Conservation (phyloP, 1,140 invertebrate genomes). For the Metaphire vulgaris region DNA sequence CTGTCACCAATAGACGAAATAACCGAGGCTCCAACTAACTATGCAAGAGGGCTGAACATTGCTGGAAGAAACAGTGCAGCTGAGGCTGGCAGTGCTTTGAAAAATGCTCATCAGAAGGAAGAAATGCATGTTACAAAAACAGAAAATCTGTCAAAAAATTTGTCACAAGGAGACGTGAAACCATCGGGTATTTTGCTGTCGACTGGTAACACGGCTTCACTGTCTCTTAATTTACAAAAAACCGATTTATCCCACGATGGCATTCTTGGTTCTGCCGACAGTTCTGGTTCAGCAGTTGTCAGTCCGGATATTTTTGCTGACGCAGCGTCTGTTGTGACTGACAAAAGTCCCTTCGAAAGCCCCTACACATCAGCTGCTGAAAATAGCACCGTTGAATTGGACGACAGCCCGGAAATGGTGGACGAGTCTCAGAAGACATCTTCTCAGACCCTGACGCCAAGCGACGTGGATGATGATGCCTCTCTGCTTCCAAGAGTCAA, state of each 20-base stretch:
- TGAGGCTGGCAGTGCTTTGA: not conserved
- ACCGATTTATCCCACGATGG: not conserved
- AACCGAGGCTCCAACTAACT: not conserved
- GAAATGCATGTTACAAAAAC: not conserved
- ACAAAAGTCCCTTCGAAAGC: slow-evolving; percentile 1
- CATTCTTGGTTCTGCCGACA: not conserved
- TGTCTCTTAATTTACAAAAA: not conserved
- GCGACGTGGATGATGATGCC: not conserved
- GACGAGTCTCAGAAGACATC: not conserved
- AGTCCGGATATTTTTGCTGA: not conserved
- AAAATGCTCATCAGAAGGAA: not conserved
- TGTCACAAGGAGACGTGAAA: not conserved
- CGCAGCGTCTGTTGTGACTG: not conserved
- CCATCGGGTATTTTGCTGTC: not conserved
- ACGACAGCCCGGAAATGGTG: slow-evolving; percentile 9
- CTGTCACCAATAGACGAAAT: not conserved
- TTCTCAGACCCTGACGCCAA: slow-evolving; percentile 11
- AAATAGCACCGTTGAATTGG: not conserved
- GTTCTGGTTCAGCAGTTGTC: not conserved
- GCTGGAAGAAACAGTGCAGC: not conserved
- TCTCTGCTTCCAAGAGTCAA: not conserved
- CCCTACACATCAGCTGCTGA: slow-evolving; percentile 16
- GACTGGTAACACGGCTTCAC: not conserved
- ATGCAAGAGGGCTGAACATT: no score
- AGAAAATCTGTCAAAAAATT: not conserved